Base-by-base conservation (phyloP, 2,797 vertebrate genomes). In the Eurystomus glaucurus region DNA sequence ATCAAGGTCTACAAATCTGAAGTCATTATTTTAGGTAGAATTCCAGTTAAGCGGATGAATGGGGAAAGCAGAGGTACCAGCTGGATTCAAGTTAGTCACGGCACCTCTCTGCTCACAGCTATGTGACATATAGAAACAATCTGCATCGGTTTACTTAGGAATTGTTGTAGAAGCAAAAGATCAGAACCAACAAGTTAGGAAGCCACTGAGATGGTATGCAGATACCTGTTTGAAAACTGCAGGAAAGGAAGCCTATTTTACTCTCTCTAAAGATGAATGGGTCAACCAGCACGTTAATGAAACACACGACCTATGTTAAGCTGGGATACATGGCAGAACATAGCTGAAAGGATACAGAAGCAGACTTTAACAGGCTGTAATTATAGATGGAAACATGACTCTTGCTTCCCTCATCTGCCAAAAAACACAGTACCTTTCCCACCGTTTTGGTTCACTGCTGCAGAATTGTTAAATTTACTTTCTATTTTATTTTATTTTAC, bases 1-100 rank as follows among this genome's bases (percentile, higher is more conserved):
- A 31, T 0, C 14, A 2, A 78, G 65, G 14, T 17, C 20, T 3
- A 43, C 7, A 11, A 8, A 50, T 3, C 5, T 48, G 23, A 72
- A 65, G 58, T 88, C 10, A 62, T 50, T 54, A 35, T 81, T 71
- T 71, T 33, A 62, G 69, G 31, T 15, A 10, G 22, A 66, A 70
- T 50, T 84, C 31, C 33, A 72, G 11, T n/a, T 28, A 64, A 46
- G 10, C 28, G 43, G 39, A 80, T 52, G 75, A 85, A 70, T 33
- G 41, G 35, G 41, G 89, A 86, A 76, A n/a, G 39, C 41, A 78
- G 61, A 71, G 37, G 21, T 43, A 52, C 11, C 23, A 71, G 64
- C 3, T 51, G 69, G 37, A 51, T 51, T 81, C 33, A 57, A 18
- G 39, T 69, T 10, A 68, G 29, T 80, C n/a, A 22, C 25, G 46